phyloP scores from a whole-genome alignment of 2,797 vertebrate genomes.

The Helostoma temminkii region DNA sequence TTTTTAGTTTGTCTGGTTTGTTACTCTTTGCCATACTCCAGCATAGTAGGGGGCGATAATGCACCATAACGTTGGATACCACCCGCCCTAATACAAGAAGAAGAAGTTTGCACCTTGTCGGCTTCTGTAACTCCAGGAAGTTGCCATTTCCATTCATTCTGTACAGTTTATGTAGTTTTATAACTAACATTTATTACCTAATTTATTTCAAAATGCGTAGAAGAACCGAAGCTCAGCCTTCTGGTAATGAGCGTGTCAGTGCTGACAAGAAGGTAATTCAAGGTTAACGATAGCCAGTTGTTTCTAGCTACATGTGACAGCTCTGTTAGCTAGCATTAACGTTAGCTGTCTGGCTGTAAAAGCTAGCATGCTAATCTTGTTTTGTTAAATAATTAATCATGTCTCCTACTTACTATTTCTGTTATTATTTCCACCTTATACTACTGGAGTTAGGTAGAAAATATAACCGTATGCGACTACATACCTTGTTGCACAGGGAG shows the following conservation, averaged over 20 bases:
- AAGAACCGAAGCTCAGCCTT: constrained; percentile 65
- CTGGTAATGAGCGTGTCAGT: constrained; percentile 46
- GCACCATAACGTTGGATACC: too few species aligned
- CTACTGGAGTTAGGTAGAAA: too few species aligned
- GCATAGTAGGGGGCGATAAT: too few species aligned
- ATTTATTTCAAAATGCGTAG: constrained; percentile 69
- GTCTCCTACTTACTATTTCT: too few species aligned
- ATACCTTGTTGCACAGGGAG: too few species aligned
- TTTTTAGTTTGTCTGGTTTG: too few species aligned
- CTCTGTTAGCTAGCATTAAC: constrained; percentile 25
- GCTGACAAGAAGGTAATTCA: constrained; percentile 70
- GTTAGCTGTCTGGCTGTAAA: background rate
- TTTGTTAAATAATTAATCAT: too few species aligned
- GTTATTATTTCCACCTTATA: too few species aligned
- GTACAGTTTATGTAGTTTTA: background rate
- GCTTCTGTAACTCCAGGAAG: constrained; percentile 60
- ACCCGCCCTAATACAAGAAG: background rate
- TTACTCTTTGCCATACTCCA: too few species aligned
- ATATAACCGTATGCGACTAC: too few species aligned
- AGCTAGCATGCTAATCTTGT: background rate
- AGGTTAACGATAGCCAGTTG: background rate
- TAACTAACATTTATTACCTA: background rate
- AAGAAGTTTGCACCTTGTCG: constrained; percentile 32
- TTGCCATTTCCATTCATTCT: constrained; percentile 48
- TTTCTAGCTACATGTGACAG: background rate